These are phyloP conservation scores for Pardalotus punctatus DNA, from an alignment of 2,113 vertebrate species.

Conservation along the genomic window DNA sequence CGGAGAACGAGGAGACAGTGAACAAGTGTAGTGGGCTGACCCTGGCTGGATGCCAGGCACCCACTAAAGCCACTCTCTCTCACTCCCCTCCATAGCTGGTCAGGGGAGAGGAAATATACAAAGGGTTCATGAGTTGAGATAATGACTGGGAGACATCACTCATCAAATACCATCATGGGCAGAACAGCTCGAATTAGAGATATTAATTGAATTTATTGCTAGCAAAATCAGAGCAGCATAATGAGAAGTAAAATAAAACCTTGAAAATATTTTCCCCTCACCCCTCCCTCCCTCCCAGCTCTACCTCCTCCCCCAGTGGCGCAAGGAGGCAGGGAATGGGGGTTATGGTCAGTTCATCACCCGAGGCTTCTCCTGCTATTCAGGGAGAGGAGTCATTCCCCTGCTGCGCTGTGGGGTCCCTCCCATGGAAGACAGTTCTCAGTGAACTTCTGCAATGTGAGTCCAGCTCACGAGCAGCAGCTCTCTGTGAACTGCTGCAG, in stretches of 20 bases:
- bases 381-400: neutral
- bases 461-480: neutral
- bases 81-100: neutral
- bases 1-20: neutral
- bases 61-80: neutral
- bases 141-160: neutral
- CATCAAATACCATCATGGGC: neutral
- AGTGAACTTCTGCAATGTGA: no score
- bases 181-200: neutral
- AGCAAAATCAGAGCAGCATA: neutral
- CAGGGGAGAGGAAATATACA: neutral
- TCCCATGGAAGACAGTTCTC: neutral
- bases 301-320: neutral
- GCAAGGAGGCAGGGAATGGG: neutral
- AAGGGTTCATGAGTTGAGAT: neutral
- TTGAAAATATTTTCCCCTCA: neutral
- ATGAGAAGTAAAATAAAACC: neutral
- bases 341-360: neutral
- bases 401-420: accelerated
- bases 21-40: neutral
- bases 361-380: neutral
- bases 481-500: neutral
- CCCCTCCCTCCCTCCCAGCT: neutral
- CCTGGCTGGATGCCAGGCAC: neutral
- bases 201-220: neutral